These are phyloP conservation scores for Lepidocolaptes lacrymiger DNA, from an alignment of 2,797 vertebrate species.

Conservation along the genomic window DNA sequence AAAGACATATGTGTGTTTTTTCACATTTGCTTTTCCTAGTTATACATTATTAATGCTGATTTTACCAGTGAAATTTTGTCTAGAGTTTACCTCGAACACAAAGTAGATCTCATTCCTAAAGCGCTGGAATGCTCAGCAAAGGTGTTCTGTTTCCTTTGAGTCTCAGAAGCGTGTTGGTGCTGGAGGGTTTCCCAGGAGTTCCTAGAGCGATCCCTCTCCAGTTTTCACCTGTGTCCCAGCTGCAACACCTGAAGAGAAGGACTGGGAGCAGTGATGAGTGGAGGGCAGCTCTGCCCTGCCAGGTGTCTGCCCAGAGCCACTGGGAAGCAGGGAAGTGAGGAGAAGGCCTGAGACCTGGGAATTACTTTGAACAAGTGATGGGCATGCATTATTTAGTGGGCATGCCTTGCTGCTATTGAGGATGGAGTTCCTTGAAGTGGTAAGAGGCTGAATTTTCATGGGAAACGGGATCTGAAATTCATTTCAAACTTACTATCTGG, in stretches of 20 bases:
- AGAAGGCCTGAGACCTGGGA: neutral
- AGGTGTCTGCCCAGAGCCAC: neutral
- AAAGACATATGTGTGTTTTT: neutral
- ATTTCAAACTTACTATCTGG: neutral
- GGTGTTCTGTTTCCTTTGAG: neutral
- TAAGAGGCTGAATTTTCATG: neutral
- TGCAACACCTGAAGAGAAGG: neutral
- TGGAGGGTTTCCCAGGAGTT: neutral
- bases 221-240: neutral
- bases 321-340: neutral
- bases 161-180: neutral
- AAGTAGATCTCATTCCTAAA: neutral
- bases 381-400: neutral
- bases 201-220: neutral
- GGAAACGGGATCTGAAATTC: neutral
- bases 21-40: neutral
- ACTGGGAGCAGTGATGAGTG: neutral
- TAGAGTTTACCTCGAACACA: neutral
- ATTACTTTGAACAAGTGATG: neutral
- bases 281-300: neutral
- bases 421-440: neutral
- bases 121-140: fast-evolving
- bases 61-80: neutral
- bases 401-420: neutral
- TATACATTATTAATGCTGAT: neutral